Percentiles rank a stretch among this genome's conserved stretches.
Conservation (phyloP, 1,140 invertebrate species). For the Polypedilum pembai region DNA sequence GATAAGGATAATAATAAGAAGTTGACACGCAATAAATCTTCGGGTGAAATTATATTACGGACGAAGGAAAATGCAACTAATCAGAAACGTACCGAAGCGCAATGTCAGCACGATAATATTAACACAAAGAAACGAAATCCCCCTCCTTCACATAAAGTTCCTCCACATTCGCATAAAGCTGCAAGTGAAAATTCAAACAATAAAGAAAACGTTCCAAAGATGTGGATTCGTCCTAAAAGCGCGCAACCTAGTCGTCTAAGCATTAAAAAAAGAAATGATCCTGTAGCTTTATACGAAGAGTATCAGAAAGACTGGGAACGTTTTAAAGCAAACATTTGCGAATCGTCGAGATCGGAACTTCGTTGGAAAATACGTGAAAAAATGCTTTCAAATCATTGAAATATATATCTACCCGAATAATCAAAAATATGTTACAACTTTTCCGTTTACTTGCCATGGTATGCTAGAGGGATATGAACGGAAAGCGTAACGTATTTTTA, state of each 20-base stretch:
- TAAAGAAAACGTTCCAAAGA: conserved; percentile 11
- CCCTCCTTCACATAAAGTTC: not conserved
- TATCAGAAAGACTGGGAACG: conserved; percentile 66
- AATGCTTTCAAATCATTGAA: conserved; percentile 42
- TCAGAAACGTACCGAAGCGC: not conserved
- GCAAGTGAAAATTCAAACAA: not conserved
- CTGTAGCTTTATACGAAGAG: conserved; percentile 65
- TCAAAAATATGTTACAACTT: too few relatives aligned
- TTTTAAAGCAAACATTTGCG: conserved; percentile 54
- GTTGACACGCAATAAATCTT: not conserved
- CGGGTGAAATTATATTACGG: not conserved
- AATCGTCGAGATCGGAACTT: conserved; percentile 44
- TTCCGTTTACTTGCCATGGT: too few relatives aligned
- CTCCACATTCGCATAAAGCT: not conserved
- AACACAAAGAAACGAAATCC: not conserved
- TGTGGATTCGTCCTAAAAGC: conserved; percentile 1
- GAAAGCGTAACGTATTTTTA: too few relatives aligned
- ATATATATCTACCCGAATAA: too few relatives aligned
- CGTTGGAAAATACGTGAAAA: conserved; percentile 55
- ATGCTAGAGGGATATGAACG: too few relatives aligned
- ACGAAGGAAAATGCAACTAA: not conserved
- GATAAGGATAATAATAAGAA: not conserved
- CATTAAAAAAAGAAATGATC: conserved; percentile 52
- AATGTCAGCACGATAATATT: not conserved
- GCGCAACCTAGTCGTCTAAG: not conserved